These are phyloP conservation scores for Syritta pipiens DNA, from an alignment of 2,888 invertebrate species.

Conservation along the genomic window DNA sequence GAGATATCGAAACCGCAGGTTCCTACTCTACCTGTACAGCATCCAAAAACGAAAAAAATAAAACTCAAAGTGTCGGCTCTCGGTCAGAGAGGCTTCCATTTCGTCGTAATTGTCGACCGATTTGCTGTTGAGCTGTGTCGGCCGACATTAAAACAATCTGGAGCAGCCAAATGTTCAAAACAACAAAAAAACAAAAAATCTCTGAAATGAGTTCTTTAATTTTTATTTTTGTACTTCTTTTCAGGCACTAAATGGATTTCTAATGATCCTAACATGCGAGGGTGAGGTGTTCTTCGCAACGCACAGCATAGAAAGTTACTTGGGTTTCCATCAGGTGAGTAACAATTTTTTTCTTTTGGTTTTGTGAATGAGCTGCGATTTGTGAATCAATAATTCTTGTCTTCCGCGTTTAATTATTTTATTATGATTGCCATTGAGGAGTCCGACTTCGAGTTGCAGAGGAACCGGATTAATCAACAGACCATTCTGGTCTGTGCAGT, in stretches of 20 bases:
- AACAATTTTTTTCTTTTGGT: constrained; percentile 8
- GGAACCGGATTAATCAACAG: too few relatives aligned
- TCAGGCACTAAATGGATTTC: constrained; percentile 99
- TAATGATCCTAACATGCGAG: constrained; percentile 98
- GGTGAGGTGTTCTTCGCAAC: constrained; percentile 99
- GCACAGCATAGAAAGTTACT: constrained; percentile 99
- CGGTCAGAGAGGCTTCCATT: constrained; percentile 37
- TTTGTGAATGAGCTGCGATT: constrained; percentile 42
- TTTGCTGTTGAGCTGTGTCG: constrained; percentile 26
- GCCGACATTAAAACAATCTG: constrained; percentile 65
- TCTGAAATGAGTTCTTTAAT: constrained; percentile 24
- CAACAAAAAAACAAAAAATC: constrained; percentile 10
- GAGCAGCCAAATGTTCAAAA: constrained; percentile 48
- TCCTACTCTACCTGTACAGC: constrained; percentile 13
- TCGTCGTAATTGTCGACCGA: constrained; percentile 48
- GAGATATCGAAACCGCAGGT: constrained; percentile 40
- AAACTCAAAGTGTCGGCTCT: constrained; percentile 54
- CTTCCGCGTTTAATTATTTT: neutral
- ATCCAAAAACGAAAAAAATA: constrained; percentile 17
- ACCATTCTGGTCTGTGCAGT: too few relatives aligned
- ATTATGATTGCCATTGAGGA: constrained; percentile 24
- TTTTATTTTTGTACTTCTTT: constrained; percentile 70
- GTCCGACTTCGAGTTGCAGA: too few relatives aligned
- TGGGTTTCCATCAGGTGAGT: constrained; percentile 99
- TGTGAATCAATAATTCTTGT: constrained; percentile 39